Conservation (phyloP, 1,140 invertebrate genomes). For the Paramacrobiotus metropolitanus region DNA sequence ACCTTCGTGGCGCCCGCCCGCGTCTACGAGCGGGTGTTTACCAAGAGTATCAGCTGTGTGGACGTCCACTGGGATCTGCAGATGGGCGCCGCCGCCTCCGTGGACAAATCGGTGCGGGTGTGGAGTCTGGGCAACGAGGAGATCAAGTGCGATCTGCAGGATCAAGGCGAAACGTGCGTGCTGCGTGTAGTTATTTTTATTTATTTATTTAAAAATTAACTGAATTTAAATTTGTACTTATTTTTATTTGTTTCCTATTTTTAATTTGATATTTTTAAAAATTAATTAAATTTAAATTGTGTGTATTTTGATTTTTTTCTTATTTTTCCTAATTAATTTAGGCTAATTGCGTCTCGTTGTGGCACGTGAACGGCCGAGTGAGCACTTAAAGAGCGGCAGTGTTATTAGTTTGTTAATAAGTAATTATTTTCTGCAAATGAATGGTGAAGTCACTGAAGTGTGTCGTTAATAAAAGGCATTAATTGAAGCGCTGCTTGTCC, state of each 20-base stretch:
- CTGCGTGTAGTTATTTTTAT: background rate
- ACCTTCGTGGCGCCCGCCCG: background rate
- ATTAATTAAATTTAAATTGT: too few relatives aligned
- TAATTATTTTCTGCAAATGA: too few relatives aligned
- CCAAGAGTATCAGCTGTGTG: background rate
- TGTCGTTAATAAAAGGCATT: too few relatives aligned
- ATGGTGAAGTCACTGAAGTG: too few relatives aligned
- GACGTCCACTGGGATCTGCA: background rate
- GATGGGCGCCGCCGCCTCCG: background rate
- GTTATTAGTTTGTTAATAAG: too few relatives aligned
- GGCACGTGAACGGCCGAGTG: background rate
- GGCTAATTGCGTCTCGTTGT: background rate
- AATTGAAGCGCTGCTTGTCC: background rate
- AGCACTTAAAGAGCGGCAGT: too few relatives aligned
- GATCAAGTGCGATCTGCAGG: background rate
- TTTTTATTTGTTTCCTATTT: too few relatives aligned
- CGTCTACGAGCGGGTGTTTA: background rate
- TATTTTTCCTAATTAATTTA: too few relatives aligned
- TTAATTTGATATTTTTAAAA: too few relatives aligned
- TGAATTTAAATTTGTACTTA: background rate
- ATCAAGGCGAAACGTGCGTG: background rate
- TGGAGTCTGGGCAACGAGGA: background rate
- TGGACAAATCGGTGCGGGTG: background rate
- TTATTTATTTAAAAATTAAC: background rate
- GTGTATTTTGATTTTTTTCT: too few relatives aligned